Conservation (phyloP, 1,140 invertebrate species). For the Lepidurus couesii region DNA sequence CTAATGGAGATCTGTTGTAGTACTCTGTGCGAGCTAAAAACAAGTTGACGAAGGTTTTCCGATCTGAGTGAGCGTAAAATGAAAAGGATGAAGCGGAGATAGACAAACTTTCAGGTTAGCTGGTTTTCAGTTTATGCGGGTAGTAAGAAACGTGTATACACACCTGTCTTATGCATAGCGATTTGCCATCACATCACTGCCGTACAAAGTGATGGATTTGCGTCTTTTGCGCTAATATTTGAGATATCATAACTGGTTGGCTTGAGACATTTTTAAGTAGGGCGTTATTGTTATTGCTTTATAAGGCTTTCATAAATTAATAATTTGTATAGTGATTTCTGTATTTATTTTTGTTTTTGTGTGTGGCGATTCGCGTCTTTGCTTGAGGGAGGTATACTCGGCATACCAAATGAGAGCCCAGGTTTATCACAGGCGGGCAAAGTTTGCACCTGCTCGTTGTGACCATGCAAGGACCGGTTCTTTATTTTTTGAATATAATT, state of each 20-base stretch:
- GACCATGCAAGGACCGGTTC: slow-evolving; percentile 15
- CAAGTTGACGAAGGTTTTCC: neutral
- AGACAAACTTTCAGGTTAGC: neutral
- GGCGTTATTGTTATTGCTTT: neutral
- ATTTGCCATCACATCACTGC: neutral
- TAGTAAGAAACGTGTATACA: neutral
- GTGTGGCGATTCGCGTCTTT: neutral
- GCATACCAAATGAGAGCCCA: slow-evolving; percentile 11
- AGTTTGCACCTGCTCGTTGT: slow-evolving; percentile 12
- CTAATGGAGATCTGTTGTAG: neutral
- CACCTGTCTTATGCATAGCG: neutral
- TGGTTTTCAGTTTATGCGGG: neutral
- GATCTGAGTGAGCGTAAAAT: neutral
- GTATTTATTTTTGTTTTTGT: neutral
- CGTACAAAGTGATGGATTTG: too few relatives aligned
- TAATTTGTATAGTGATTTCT: neutral
- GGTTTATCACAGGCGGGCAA: neutral
- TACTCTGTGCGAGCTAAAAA: neutral
- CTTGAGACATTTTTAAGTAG: too few relatives aligned
- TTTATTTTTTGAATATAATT: neutral
- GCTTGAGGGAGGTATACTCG: neutral
- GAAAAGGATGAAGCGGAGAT: neutral
- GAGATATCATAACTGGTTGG: too few relatives aligned
- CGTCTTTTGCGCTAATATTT: too few relatives aligned
- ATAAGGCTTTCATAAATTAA: neutral